Conservation (phyloP, 1,140 invertebrate species). For the Drosophila mojavensis region DNA sequence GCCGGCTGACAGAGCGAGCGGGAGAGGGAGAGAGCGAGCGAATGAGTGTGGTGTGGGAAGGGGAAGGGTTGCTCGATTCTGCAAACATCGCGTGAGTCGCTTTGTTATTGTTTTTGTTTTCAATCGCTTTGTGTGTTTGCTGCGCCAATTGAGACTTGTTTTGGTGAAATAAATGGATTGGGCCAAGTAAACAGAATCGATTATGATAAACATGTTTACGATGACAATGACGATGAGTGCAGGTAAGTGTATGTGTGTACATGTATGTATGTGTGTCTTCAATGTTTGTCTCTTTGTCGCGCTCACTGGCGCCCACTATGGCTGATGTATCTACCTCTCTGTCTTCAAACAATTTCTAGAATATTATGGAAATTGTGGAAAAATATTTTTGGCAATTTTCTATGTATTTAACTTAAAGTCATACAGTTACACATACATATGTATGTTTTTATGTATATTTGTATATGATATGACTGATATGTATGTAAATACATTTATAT, state of each 20-base stretch:
- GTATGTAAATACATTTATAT: too few relatives aligned
- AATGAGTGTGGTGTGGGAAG: too few relatives aligned
- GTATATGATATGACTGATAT: too few relatives aligned
- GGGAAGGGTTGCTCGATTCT: neutral
- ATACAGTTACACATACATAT: too few relatives aligned
- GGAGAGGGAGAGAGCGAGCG: neutral
- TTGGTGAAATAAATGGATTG: slow-evolving; percentile 52
- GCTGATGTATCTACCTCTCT: too few relatives aligned
- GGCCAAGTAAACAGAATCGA: slow-evolving; percentile 42
- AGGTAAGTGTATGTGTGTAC: too few relatives aligned
- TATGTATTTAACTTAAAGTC: too few relatives aligned
- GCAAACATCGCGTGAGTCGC: slow-evolving; percentile 22
- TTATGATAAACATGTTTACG: slow-evolving; percentile 73
- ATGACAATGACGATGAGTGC: too few relatives aligned
- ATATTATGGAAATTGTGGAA: too few relatives aligned
- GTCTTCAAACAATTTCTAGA: too few relatives aligned
- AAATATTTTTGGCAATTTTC: too few relatives aligned
- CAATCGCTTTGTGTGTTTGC: slow-evolving; percentile 18
- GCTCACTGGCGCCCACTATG: neutral
- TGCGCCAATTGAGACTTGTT: slow-evolving; percentile 46
- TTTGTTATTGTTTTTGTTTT: slow-evolving; percentile 38
- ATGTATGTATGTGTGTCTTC: neutral
- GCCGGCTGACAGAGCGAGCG: neutral
- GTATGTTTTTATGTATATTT: too few relatives aligned
- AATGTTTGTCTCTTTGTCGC: neutral